These are phyloP conservation scores for Coenobita brevimanus DNA, from an alignment of 1,140 invertebrate species.

Conservation along the genomic window DNA sequence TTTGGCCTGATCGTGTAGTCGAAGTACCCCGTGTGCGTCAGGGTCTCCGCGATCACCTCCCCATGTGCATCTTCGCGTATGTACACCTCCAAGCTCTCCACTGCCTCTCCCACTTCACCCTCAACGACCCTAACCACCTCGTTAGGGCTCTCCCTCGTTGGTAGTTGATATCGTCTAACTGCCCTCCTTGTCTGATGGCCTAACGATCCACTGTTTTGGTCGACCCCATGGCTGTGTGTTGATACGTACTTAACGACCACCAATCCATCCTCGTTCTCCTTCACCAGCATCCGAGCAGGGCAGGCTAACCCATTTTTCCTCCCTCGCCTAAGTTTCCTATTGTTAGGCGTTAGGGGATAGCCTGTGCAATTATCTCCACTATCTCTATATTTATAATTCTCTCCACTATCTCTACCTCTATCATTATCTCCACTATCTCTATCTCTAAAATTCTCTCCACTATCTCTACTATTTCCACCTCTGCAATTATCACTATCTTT, in stretches of 20 bases:
- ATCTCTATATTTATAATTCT: too few species aligned
- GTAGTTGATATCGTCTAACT: not conserved
- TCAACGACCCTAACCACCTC: not conserved
- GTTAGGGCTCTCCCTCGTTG: not conserved
- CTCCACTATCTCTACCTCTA: too few species aligned
- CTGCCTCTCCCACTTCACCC: not conserved
- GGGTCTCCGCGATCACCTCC: conserved; percentile 19
- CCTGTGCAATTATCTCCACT: too few species aligned
- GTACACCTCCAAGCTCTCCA: not conserved
- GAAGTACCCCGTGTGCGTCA: conserved; percentile 20
- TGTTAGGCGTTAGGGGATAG: too few species aligned
- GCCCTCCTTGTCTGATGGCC: not conserved
- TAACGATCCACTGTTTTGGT: not conserved
- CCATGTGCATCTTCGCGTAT: not conserved
- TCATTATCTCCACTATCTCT: too few species aligned
- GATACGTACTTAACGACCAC: conserved; percentile 26
- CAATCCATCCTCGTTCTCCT: conserved; percentile 7
- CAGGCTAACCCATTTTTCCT: conserved; percentile 17
- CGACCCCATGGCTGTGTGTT: conserved; percentile 27
- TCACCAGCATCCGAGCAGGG: conserved; percentile 33
- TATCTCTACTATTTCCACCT: too few species aligned
- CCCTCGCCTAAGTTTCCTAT: too few species aligned
- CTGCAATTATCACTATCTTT: too few species aligned
- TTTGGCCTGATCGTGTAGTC: conserved; percentile 28
- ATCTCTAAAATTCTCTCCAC: too few species aligned